Conservation (phyloP, 2,888 invertebrate genomes). For the Drosophila picticornis region DNA sequence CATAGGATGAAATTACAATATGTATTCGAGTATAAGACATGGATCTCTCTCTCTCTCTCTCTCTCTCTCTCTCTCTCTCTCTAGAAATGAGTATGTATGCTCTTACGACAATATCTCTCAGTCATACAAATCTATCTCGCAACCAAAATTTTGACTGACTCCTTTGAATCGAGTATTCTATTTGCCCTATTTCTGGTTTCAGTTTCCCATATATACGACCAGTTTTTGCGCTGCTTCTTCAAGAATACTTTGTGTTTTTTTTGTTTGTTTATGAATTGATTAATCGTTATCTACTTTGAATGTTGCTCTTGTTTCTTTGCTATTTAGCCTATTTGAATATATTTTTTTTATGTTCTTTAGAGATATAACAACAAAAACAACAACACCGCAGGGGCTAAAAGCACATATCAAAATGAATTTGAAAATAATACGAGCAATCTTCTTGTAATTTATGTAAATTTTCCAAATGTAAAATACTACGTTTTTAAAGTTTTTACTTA, state of each 20-base stretch:
- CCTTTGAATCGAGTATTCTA: constrained; percentile 6
- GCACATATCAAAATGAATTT: constrained; percentile 49
- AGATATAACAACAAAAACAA: constrained; percentile 77
- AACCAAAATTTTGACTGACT: constrained; percentile 1
- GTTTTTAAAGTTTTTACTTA: constrained; percentile 40
- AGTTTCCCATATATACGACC: constrained; percentile 29
- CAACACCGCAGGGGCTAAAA: constrained; percentile 70
- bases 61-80: not conserved
- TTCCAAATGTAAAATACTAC: constrained; percentile 62
- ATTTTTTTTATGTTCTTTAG: constrained; percentile 56
- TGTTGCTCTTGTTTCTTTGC: constrained; percentile 76
- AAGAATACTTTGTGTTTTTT: constrained; percentile 12
- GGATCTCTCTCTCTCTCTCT: not conserved
- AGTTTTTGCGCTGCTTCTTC: constrained; percentile 41
- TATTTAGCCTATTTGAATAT: constrained; percentile 56
- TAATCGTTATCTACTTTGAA: constrained; percentile 55
- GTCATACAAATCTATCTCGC: not conserved
- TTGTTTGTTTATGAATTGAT: constrained; percentile 18
- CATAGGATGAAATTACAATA: constrained; percentile 2
- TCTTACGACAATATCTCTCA: not conserved
- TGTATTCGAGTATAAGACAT: constrained; percentile 6
- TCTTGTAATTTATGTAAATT: constrained; percentile 69
- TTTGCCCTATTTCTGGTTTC: constrained; percentile 14
- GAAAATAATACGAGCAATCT: constrained; percentile 46
- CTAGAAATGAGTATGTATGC: constrained; percentile 18